Evolutionary conservation across 2,888 invertebrate species (phyloP), one percentile per base, ranked within the genome.

Genomic region (Phoenoteleia sp.): DNA sequence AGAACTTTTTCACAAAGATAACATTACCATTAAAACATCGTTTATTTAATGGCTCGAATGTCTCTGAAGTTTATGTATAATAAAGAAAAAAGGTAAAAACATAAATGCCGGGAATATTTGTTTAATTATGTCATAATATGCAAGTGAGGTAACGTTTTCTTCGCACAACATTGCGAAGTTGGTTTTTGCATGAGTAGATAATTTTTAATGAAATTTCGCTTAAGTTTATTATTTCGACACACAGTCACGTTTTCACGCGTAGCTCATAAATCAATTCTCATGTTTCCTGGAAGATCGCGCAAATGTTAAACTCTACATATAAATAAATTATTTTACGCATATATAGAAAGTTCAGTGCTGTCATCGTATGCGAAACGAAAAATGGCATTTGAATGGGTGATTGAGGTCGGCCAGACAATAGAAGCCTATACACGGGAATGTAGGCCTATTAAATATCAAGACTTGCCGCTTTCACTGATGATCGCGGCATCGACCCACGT

Each of bases 341-440:
- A 81, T 75, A 81, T 75, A 81, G 83, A 82, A 84, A 77, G 72
- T 82, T 82, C 79, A 74, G 36, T 45, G 82, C 80, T 79, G 82
- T 86, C 84, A 84, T 82, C 80, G 66, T 62, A 82, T 86, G 76
- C 52, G 69, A 76, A 86, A 80, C 84, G 76, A 80, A 86, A 86
- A 86, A 82, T 86, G 82, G 82, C 71, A 82, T 86, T 82, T 84
- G 82, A 84, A 84, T 86, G 67, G 84, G 66, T 79, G 86, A 86
- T 86, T 82, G 86, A 84, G 84, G 80, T 76, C 72, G 76, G 52
- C 39, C 76, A 81, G 72, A 86, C 81, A 86, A 84, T 81, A 81
- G 83, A 27, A 75, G 58, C 42, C 71, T 60, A 66, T 76, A 67
- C 25, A 17, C 25, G 72, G 47, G 81, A 83, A 86, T 79, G 80